These are phyloP conservation scores for Drosophila pegasa DNA, from an alignment of 2,888 invertebrate species.

Conservation along the genomic window DNA sequence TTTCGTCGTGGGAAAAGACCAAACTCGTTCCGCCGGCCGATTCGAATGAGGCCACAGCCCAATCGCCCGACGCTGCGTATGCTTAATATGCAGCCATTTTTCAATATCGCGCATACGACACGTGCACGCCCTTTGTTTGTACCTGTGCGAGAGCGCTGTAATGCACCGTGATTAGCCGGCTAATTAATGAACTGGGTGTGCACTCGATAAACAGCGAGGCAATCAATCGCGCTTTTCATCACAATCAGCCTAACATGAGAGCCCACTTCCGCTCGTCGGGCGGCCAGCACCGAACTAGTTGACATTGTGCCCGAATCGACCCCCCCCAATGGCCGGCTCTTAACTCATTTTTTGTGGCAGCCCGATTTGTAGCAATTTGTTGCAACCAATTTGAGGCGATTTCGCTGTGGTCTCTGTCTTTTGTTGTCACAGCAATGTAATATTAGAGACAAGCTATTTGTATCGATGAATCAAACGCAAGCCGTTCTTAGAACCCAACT, in stretches of 20 bases:
- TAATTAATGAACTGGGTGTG: constrained; percentile 28
- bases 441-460: constrained; percentile 8
- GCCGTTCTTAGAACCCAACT: not conserved
- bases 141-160: not conserved
- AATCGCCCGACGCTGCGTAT: constrained; percentile 48
- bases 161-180: constrained; percentile 12
- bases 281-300: constrained; percentile 11
- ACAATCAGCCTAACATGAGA: constrained; percentile 13
- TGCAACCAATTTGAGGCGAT: constrained; percentile 37
- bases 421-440: constrained; percentile 10
- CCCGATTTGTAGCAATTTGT: constrained; percentile 46
- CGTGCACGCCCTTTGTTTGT: not conserved
- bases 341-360: constrained; percentile 15
- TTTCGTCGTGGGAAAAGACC: constrained; percentile 67
- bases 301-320: constrained; percentile 35
- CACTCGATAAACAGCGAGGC: constrained; percentile 18
- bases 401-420: constrained; percentile 21
- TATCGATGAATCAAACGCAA: not conserved
- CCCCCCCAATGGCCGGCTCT: constrained; percentile 45
- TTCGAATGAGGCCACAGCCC: constrained; percentile 21
- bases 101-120: constrained; percentile 32
- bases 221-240: constrained; percentile 24
- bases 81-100: constrained; percentile 23
- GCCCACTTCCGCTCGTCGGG: constrained; percentile 39
- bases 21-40: constrained; percentile 45